These are phyloP conservation scores for Philereme vetulata DNA, from an alignment of 2,888 invertebrate species.

Conservation along the genomic window DNA sequence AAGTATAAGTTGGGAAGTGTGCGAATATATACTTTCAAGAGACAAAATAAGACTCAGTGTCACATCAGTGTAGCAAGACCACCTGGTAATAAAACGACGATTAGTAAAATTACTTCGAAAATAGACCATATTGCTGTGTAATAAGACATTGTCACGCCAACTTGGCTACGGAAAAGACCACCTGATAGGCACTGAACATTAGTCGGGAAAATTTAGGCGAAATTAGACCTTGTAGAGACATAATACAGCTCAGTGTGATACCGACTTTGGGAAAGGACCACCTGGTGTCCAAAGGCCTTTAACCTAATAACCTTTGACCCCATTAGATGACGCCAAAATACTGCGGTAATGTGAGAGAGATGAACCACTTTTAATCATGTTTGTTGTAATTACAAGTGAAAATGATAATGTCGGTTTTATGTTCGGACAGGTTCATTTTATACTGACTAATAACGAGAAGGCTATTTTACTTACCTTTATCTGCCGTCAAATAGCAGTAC, in stretches of 20 bases:
- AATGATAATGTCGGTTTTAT: slow-evolving; percentile 12
- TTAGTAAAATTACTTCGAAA: background rate
- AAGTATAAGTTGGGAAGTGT: background rate
- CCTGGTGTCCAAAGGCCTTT: slow-evolving; percentile 43
- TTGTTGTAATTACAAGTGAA: slow-evolving; percentile 44
- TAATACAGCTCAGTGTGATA: slow-evolving; percentile 14
- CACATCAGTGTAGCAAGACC: background rate
- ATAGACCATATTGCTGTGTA: slow-evolving; percentile 4
- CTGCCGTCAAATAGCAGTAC: too few relatives aligned
- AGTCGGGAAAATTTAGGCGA: background rate
- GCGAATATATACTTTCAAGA: background rate
- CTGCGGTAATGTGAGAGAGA: slow-evolving; percentile 44
- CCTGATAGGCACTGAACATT: slow-evolving; percentile 3
- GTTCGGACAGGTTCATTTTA: slow-evolving; percentile 1
- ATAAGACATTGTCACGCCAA: slow-evolving; percentile 16
- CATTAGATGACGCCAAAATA: slow-evolving; percentile 50
- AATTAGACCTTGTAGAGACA: slow-evolving; percentile 11
- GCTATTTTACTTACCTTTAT: background rate
- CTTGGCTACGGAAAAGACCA: slow-evolving; percentile 15
- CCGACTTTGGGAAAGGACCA: slow-evolving; percentile 22
- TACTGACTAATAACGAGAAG: slow-evolving; percentile 5
- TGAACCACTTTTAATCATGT: slow-evolving; percentile 43
- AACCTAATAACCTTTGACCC: slow-evolving; percentile 61
- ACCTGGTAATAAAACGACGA: background rate
- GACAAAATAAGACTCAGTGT: slow-evolving; percentile 13